These are phyloP conservation scores for Sclerodermus sp. DNA, from an alignment of 2,888 invertebrate species.

Conservation along the genomic window DNA sequence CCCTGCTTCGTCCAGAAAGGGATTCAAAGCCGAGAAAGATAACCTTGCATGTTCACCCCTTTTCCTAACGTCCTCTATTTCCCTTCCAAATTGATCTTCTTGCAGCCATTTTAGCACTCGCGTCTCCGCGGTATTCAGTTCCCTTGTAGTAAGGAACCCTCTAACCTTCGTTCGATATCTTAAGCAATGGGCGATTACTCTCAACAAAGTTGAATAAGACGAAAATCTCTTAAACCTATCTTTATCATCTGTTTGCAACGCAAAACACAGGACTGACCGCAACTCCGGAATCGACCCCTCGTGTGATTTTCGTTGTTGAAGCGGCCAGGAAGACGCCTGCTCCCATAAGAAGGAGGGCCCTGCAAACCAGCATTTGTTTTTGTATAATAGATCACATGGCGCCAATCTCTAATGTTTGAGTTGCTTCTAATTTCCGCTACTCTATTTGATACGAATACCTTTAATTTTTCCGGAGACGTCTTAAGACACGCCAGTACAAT, in stretches of 20 bases:
- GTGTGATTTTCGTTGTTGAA: neutral
- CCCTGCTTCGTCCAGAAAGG: conserved; percentile 10
- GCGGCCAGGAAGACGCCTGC: neutral
- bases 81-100: no score
- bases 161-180: neutral
- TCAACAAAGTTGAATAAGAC: neutral
- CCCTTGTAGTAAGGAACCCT: no score
- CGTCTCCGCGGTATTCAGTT: no score
- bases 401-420: neutral
- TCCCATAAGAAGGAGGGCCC: neutral
- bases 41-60: neutral
- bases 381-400: neutral
- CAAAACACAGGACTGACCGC: neutral
- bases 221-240: neutral
- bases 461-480: neutral
- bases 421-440: conserved; percentile 1
- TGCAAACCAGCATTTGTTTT: neutral
- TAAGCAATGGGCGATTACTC: neutral
- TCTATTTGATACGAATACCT: neutral
- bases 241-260: no score
- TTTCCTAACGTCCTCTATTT: no score
- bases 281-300: neutral
- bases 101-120: no score
- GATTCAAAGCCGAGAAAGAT: neutral
- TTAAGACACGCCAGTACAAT: neutral